Percentiles rank a stretch among this genome's conserved stretches.
Evolutionary conservation across 2,888 invertebrate genomes (phyloP).

Genomic region (Hanleya hanleyi): DNA sequence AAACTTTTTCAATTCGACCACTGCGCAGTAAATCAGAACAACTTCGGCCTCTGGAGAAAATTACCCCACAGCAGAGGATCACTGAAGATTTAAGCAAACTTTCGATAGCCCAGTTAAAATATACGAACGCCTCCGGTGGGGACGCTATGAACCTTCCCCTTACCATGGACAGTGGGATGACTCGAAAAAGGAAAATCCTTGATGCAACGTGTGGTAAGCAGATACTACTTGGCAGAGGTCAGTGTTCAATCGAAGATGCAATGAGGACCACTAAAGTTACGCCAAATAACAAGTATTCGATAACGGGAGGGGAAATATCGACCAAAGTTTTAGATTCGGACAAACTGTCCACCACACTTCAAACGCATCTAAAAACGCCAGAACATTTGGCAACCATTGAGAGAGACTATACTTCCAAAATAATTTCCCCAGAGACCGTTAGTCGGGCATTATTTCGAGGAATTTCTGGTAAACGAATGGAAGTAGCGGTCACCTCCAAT

Average conservation of each 20-base stretch:
- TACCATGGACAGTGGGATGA: not conserved
- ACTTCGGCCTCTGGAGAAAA: slow-evolving; percentile 24
- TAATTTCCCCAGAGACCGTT: too few species aligned
- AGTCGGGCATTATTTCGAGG: too few species aligned
- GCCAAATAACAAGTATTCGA: not conserved
- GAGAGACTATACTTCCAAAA: too few species aligned
- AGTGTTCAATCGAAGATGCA: not conserved
- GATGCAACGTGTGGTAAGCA: not conserved
- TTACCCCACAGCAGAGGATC: slow-evolving; percentile 24
- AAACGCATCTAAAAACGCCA: too few species aligned
- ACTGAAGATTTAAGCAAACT: slow-evolving; percentile 10
- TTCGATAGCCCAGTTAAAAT: not conserved
- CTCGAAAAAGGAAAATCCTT: too few species aligned
- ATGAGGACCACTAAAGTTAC: not conserved
- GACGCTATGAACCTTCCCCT: not conserved
- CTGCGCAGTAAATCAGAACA: slow-evolving; percentile 28
- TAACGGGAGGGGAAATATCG: too few species aligned
- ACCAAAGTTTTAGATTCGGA: too few species aligned
- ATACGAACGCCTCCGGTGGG: not conserved
- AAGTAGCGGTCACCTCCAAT: too few species aligned
- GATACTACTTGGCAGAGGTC: not conserved
- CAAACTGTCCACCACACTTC: too few species aligned
- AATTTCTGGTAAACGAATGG: too few species aligned
- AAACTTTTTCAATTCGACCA: slow-evolving; percentile 46
- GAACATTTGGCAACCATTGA: too few species aligned